These are phyloP conservation scores for Ectropis crepuscularia DNA, from an alignment of 2,888 invertebrate genomes.

Conservation along the genomic window DNA sequence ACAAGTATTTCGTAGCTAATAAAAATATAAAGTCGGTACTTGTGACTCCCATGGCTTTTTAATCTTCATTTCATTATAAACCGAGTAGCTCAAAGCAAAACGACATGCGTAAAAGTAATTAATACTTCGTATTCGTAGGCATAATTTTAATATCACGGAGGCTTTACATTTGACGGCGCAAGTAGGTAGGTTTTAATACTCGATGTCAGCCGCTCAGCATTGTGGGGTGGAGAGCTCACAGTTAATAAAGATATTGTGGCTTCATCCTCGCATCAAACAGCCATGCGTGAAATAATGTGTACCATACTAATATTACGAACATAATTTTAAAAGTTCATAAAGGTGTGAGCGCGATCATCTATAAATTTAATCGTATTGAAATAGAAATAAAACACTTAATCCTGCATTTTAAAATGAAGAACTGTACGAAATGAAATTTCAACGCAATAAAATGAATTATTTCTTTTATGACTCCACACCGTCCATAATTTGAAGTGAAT, in stretches of 20 bases:
- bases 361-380: too few relatives aligned
- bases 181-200: slow-evolving; percentile 33
- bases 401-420: too few relatives aligned
- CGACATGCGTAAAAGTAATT: slow-evolving; percentile 33
- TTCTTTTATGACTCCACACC: too few relatives aligned
- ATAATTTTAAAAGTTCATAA: too few relatives aligned
- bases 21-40: background rate
- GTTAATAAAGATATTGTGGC: slow-evolving; percentile 34
- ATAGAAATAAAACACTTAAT: too few relatives aligned
- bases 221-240: slow-evolving; percentile 24
- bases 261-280: slow-evolving; percentile 21
- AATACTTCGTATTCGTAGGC: slow-evolving; percentile 29
- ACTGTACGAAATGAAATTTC: too few relatives aligned
- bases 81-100: slow-evolving; percentile 19
- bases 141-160: slow-evolving; percentile 32
- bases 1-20: background rate
- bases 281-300: slow-evolving; percentile 15
- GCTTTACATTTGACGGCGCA: slow-evolving; percentile 27
- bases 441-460: too few relatives aligned
- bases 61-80: slow-evolving; percentile 18
- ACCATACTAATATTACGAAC: too few relatives aligned
- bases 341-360: too few relatives aligned
- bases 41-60: slow-evolving; percentile 7
- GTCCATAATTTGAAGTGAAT: too few relatives aligned
- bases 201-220: slow-evolving; percentile 26